phyloP scores from a whole-genome alignment of 2,797 vertebrate species.

The Siniperca scherzeri region DNA sequence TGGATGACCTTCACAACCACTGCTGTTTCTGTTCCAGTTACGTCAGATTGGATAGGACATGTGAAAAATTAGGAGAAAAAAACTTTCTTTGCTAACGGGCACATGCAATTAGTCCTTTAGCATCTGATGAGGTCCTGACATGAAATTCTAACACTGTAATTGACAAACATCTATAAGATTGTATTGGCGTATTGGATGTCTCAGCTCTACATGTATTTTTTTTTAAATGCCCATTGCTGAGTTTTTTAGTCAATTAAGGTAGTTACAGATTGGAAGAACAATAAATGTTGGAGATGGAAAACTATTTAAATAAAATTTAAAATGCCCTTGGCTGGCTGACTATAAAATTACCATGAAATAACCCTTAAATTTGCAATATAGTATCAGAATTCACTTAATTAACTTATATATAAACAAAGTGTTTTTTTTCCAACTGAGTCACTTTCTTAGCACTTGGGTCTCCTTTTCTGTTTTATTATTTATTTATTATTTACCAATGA shows the following conservation, averaged over 20 bases:
- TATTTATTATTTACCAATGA: neutral
- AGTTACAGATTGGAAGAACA: conserved; percentile 15
- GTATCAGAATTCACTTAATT: neutral
- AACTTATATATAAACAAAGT: neutral
- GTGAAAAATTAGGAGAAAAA: conserved; percentile 19
- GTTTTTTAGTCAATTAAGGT: neutral
- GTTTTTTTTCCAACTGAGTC: neutral
- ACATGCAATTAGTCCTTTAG: conserved; percentile 9
- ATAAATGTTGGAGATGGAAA: neutral
- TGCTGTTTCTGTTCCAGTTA: conserved; percentile 32
- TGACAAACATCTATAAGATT: neutral
- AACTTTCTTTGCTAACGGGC: neutral
- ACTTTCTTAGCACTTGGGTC: neutral
- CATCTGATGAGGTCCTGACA: conserved; percentile 28
- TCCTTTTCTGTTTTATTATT: conserved; percentile 9
- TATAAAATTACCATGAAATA: neutral
- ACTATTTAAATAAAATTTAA: neutral
- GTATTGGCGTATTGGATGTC: conserved; percentile 3
- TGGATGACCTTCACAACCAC: conserved; percentile 67
- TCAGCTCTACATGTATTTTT: conserved; percentile 2
- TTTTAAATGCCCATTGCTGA: neutral
- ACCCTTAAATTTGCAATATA: neutral
- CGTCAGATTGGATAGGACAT: conserved; percentile 27
- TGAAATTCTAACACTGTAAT: neutral
- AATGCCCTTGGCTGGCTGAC: neutral